Conservation (phyloP, 2,797 vertebrate genomes). For the Alcedo atthis region DNA sequence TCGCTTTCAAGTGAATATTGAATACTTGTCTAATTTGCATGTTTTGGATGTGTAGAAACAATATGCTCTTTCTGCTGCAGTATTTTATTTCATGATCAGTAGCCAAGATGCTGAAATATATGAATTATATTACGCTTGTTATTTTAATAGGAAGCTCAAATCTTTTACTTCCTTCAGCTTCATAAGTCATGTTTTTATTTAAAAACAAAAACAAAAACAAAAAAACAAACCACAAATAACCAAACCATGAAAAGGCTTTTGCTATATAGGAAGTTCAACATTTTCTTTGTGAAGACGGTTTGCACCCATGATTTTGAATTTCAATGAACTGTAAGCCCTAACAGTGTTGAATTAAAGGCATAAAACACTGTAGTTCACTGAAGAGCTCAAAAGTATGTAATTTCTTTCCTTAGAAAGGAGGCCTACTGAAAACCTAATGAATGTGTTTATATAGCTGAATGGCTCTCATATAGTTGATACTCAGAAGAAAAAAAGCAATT, state of each 20-base stretch:
- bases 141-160: constrained; percentile 61
- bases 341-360: constrained; percentile 59
- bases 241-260: constrained; percentile 5
- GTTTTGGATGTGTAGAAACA: constrained; percentile 65
- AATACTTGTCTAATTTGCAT: constrained; percentile 75
- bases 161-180: constrained; percentile 42
- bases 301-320: constrained; percentile 64
- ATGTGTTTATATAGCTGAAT: constrained; percentile 60
- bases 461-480: constrained; percentile 51
- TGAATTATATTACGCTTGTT: constrained; percentile 66
- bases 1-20: constrained; percentile 71
- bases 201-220: neutral
- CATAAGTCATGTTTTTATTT: constrained; percentile 7
- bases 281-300: constrained; percentile 55
- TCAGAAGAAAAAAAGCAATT: constrained; percentile 21
- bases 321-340: constrained; percentile 61
- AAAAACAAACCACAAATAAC: neutral
- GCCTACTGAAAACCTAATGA: constrained; percentile 61
- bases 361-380: constrained; percentile 61
- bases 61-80: constrained; percentile 68
- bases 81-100: constrained; percentile 65
- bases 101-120: constrained; percentile 59
- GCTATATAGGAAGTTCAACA: constrained; percentile 66
- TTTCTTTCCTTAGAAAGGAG: constrained; percentile 57
- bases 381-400: constrained; percentile 63